These are phyloP conservation scores for Pristionchus japonicus DNA, from an alignment of 2,888 invertebrate species.

Conservation along the genomic window DNA sequence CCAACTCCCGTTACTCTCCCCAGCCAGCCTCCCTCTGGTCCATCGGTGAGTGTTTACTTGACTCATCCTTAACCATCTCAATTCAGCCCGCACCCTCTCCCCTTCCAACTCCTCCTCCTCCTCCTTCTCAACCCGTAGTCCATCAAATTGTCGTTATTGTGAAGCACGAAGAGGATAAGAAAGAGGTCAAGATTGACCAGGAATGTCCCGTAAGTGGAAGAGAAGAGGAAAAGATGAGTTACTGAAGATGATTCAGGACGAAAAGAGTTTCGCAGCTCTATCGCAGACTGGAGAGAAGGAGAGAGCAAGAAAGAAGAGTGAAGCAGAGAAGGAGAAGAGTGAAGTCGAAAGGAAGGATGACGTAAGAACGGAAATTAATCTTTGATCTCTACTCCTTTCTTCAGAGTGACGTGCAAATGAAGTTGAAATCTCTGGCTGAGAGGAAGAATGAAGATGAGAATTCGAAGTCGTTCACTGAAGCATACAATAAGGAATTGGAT, in stretches of 20 bases:
- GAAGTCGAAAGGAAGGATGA: neutral
- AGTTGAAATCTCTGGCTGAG: neutral
- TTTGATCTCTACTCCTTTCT: neutral
- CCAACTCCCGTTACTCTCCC: neutral
- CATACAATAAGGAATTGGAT: constrained; percentile 6
- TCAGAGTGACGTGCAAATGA: constrained; percentile 1
- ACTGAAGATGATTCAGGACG: neutral
- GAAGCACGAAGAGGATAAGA: neutral
- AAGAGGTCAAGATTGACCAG: neutral
- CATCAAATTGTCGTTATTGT: neutral
- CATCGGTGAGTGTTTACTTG: neutral
- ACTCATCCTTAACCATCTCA: neutral
- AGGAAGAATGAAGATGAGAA: neutral
- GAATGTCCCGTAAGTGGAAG: neutral
- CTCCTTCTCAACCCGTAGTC: neutral
- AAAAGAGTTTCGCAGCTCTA: neutral
- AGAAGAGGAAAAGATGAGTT: neutral
- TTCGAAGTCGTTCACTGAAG: neutral
- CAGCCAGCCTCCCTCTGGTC: neutral
- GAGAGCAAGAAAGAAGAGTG: neutral
- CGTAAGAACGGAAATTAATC: neutral
- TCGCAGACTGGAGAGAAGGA: neutral
- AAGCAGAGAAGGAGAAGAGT: neutral
- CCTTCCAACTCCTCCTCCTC: neutral
- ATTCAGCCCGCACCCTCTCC: neutral